These are phyloP conservation scores for Aplysia californica DNA, from an alignment of 1,140 invertebrate genomes.

Conservation along the genomic window DNA sequence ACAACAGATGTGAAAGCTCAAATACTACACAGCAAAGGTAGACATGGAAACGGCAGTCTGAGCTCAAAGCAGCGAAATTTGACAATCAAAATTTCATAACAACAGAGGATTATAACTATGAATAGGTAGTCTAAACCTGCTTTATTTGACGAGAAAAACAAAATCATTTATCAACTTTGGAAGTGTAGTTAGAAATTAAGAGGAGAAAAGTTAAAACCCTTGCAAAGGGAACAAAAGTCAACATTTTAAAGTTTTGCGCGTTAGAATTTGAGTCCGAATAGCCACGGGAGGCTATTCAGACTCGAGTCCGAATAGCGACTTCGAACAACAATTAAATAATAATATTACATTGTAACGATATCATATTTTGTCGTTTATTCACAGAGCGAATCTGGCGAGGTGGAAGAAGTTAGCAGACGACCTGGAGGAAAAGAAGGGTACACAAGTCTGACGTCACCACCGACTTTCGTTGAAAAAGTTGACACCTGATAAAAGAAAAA, in stretches of 20 bases:
- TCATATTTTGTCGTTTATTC: conserved; percentile 21
- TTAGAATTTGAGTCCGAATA: neutral
- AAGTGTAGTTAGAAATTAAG: neutral
- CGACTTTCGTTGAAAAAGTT: neutral
- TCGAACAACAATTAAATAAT: no score
- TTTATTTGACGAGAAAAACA: no score
- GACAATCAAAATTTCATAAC: no score
- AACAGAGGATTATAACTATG: no score
- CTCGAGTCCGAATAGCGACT: neutral
- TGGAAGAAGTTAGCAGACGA: conserved; percentile 62
- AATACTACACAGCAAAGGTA: no score
- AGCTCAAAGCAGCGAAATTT: no score
- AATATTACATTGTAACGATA: neutral
- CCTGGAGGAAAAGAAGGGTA: conserved; percentile 34
- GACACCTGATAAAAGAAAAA: neutral
- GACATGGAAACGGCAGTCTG: no score
- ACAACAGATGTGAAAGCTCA: no score
- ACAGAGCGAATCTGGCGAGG: conserved; percentile 57
- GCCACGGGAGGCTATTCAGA: neutral
- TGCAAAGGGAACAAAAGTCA: neutral
- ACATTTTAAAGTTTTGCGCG: neutral
- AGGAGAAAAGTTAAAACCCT: neutral
- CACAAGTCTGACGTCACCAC: neutral
- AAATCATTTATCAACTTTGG: no score
- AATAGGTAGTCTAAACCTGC: no score